These are phyloP conservation scores for Limnephilus rhombicus DNA, from an alignment of 2,888 invertebrate genomes.

Conservation along the genomic window DNA sequence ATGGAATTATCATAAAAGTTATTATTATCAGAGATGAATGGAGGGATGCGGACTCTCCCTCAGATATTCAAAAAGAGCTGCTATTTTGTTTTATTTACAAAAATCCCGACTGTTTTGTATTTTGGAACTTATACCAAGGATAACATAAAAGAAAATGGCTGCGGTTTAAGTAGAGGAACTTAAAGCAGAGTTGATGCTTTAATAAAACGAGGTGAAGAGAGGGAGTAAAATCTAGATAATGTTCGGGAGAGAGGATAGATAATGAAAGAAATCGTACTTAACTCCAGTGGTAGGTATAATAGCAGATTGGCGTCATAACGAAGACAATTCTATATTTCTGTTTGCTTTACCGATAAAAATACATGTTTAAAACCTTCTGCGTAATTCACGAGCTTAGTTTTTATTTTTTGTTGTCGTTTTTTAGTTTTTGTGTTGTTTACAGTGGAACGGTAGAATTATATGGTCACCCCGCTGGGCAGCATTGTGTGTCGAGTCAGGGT, in stretches of 20 bases:
- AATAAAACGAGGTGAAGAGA: slow-evolving; percentile 46
- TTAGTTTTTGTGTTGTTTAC: no score
- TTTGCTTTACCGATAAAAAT: not conserved
- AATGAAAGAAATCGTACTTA: slow-evolving; percentile 11
- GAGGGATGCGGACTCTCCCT: not conserved
- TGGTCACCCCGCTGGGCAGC: no score
- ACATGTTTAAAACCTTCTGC: not conserved
- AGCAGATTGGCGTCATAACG: not conserved
- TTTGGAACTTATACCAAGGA: not conserved
- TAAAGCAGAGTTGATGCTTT: not conserved
- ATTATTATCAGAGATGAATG: not conserved
- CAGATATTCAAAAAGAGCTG: not conserved
- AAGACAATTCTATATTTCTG: not conserved
- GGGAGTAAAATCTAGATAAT: slow-evolving; percentile 35
- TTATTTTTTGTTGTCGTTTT: not conserved
- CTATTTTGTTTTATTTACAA: slow-evolving; percentile 11
- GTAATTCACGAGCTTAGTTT: not conserved
- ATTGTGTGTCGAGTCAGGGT: no score
- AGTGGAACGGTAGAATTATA: no score
- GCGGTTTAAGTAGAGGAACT: not conserved
- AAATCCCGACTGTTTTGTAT: not conserved
- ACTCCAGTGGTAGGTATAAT: not conserved
- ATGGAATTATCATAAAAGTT: not conserved
- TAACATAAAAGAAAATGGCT: slow-evolving; percentile 20
- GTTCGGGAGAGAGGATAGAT: slow-evolving; percentile 6